Conservation (phyloP, 2,797 vertebrate genomes). For the Lepus oiostolus region DNA sequence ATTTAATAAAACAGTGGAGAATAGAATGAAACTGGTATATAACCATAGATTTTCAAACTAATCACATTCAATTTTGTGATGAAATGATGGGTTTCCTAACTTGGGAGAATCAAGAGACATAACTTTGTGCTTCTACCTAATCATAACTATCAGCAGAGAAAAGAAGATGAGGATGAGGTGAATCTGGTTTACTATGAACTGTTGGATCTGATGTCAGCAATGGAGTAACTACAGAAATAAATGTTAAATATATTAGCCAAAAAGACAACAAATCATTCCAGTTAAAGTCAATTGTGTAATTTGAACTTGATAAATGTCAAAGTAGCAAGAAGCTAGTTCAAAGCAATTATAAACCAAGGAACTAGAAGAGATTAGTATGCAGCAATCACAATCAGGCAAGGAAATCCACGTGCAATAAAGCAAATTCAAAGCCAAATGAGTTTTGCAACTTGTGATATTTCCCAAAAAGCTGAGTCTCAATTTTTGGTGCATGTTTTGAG, state of each 20-base stretch:
- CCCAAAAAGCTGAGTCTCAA: not conserved
- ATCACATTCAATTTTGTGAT: constrained; percentile 54
- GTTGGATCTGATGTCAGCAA: not conserved
- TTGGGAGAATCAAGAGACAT: not conserved
- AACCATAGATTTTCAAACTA: constrained; percentile 56
- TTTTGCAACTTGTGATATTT: not conserved
- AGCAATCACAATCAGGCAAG: not conserved
- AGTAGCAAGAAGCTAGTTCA: not conserved
- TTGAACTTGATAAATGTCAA: not conserved
- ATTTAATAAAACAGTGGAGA: not conserved
- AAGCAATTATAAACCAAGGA: not conserved
- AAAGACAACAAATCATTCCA: constrained; percentile 46
- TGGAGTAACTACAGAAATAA: not conserved
- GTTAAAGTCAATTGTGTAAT: constrained; percentile 44
- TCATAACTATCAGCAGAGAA: not conserved
- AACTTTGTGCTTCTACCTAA: not conserved
- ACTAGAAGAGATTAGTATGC: not conserved
- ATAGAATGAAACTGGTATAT: constrained; percentile 2
- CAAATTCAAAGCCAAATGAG: not conserved
- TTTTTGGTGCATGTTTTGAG: not conserved
- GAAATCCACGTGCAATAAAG: not conserved
- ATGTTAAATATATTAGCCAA: constrained; percentile 8
- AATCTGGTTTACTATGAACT: not conserved
- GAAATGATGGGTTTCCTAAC: not conserved
- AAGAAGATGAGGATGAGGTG: not conserved